Conservation (phyloP, 2,113 vertebrate genomes). For the Progne subis region DNA sequence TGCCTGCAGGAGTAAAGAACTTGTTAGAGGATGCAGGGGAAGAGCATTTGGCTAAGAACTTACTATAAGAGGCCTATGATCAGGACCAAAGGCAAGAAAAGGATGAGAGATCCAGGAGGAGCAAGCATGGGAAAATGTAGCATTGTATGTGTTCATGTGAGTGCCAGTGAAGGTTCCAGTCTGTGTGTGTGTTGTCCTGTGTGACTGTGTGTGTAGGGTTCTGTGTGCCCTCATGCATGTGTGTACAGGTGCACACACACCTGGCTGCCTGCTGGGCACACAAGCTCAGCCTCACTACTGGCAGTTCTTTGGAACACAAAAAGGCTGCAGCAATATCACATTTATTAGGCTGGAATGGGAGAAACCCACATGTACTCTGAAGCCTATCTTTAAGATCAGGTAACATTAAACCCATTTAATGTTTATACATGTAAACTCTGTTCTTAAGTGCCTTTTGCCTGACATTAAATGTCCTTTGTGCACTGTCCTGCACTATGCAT, state of each 20-base stretch:
- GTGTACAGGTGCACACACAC: too few relatives aligned
- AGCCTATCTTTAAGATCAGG: background rate
- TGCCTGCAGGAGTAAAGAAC: background rate
- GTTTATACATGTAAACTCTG: background rate
- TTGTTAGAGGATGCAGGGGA: background rate
- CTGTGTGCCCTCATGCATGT: rapidly evolving
- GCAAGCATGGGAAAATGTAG: background rate
- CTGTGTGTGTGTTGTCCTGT: background rate
- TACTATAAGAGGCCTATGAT: background rate
- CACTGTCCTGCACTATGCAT: background rate
- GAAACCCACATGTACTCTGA: background rate
- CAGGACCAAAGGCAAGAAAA: background rate
- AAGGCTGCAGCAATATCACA: background rate
- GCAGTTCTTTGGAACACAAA: background rate
- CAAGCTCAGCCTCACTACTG: background rate
- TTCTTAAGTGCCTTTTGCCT: background rate
- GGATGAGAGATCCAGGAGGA: background rate
- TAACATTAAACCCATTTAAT: background rate
- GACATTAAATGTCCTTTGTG: background rate
- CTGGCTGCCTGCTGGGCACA: rapidly evolving
- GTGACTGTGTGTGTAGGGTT: rapidly evolving
- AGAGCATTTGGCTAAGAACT: background rate
- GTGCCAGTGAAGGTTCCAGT: background rate
- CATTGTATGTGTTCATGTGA: background rate
- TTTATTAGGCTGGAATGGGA: background rate